Base-by-base conservation (phyloP, 1,140 invertebrate species). In the Ostrea denselamellosa region DNA sequence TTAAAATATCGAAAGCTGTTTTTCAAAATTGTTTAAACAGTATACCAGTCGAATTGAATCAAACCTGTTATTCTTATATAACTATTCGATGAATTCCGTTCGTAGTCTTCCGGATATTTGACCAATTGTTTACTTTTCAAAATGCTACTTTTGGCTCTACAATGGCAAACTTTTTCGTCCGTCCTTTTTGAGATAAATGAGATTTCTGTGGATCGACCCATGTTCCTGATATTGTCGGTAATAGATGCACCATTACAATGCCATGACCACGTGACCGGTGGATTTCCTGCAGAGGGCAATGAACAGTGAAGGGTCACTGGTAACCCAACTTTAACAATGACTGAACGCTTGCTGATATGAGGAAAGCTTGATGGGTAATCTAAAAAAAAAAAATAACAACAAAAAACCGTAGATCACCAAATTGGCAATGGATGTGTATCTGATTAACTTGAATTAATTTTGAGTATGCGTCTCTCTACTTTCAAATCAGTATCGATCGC, bases 201-300 rank as follows among this genome's bases (percentile, higher is more conserved):
- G 12, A 58, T 17, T 10, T 58, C 56, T 19, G 56, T 58, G 2
- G 56, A 12, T 58, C 12, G 25, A 9, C 25, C 68, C 25, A 22
- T 77, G 12, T 77, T 9, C 14, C 28, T 34, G 25, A 77, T 25
- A 28, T 10, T 25, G 34, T 77, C 28, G 10, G 12, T 22, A 22
- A 77, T 34, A 4, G 28, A 28, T 10, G 28, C 68, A 34, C 28
- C 68, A 77, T 77, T 77, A 25, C 68, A 77, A 3, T 28, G 28
- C 68, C 68, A 77, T 12, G 68, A 77, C 68, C 68, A 77, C 68
- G 68, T 77, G 68, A 77, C 25, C 28, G 8, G 68, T 77, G 68
- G 68, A 28, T 77, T 77, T 12, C 68, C 68, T 28, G 68, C 68
- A 77, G 68, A 44, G 4, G 68, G 28, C 28, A 77, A 14, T 34